Conservation (phyloP, 2,888 invertebrate genomes). For the Lasioglossum malachurum region DNA sequence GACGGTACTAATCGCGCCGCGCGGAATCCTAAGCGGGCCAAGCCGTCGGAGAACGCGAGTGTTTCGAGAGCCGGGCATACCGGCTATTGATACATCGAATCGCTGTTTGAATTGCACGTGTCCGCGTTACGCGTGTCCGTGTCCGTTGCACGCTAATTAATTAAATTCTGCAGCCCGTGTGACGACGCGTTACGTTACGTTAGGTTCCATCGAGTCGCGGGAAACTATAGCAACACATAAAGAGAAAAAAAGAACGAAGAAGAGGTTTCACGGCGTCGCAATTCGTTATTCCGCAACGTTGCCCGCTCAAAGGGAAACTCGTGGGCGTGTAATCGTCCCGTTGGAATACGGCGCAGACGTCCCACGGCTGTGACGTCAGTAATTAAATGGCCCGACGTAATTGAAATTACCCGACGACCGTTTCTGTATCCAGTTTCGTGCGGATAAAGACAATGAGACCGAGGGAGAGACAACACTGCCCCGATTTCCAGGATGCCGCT, state of each 20-base stretch:
- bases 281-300: background rate
- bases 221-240: background rate
- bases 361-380: conserved; percentile 36
- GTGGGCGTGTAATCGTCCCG: conserved; percentile 17
- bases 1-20: background rate
- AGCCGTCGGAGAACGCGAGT: background rate
- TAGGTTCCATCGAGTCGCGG: background rate
- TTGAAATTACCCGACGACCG: conserved; percentile 51
- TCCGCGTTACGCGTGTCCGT: too few relatives aligned
- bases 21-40: background rate
- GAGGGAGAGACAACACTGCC: conserved; percentile 44
- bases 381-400: conserved; percentile 59
- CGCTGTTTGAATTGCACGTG: background rate
- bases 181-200: background rate
- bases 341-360: background rate
- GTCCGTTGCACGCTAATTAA: background rate
- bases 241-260: background rate
- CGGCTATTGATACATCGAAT: background rate
- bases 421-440: conserved; percentile 48
- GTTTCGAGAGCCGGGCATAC: background rate
- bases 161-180: background rate
- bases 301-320: conserved; percentile 9
- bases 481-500: conserved; percentile 65
- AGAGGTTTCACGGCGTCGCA: background rate
- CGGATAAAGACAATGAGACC: conserved; percentile 52